Conservation (phyloP, 2,797 vertebrate species). For the Spinus pinus region DNA sequence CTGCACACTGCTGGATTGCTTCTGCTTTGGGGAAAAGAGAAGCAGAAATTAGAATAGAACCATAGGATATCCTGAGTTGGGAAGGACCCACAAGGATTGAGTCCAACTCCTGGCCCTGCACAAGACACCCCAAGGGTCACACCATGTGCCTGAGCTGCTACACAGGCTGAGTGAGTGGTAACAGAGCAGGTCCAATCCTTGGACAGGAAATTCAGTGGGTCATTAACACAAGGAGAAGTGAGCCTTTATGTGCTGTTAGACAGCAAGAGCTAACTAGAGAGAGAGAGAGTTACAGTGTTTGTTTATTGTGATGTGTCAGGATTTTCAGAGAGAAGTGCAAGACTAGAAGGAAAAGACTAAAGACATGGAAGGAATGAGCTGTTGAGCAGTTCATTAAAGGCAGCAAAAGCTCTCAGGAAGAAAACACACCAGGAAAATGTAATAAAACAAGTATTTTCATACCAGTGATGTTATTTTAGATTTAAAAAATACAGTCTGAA, state of each 20-base stretch:
- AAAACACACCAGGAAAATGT: neutral
- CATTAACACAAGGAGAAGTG: neutral
- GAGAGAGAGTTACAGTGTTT: neutral
- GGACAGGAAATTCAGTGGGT: neutral
- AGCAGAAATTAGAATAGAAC: neutral
- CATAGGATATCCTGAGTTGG: neutral
- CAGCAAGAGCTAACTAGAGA: neutral
- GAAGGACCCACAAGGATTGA: neutral
- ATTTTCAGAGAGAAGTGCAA: neutral
- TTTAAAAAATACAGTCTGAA: neutral
- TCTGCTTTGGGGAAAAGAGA: neutral
- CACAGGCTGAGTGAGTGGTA: neutral
- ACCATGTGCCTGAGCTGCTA: neutral
- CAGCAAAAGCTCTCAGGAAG: neutral
- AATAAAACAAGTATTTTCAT: neutral
- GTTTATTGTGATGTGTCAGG: neutral
- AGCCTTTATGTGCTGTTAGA: neutral
- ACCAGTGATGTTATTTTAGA: neutral
- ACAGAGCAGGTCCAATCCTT: neutral
- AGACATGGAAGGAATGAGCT: neutral
- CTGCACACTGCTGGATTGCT: neutral
- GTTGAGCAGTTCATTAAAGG: neutral
- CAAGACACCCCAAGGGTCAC: neutral
- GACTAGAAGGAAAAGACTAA: neutral
- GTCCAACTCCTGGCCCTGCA: neutral